A percentile compares a stretch with the other conserved stretches of the same genome.
phyloP scores from a whole-genome alignment of 1,140 invertebrate species.

The Drosophila simulans region DNA sequence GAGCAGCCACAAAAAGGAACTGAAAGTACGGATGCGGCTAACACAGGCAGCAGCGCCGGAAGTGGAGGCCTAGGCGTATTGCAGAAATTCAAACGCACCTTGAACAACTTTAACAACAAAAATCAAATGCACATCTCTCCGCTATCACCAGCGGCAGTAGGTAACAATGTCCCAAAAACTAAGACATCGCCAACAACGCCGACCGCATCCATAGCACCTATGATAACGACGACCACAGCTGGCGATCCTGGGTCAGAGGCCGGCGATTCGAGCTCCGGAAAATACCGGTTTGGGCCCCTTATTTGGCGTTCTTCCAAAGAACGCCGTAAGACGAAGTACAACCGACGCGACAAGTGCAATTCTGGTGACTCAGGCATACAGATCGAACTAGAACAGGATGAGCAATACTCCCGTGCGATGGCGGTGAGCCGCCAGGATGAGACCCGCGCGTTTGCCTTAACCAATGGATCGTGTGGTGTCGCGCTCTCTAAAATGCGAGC shows the following conservation, averaged over 20 bases:
- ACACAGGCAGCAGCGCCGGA: slow-evolving; percentile 1
- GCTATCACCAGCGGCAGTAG: slow-evolving; percentile 30
- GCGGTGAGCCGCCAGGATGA: slow-evolving; percentile 7
- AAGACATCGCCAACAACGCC: slow-evolving; percentile 80
- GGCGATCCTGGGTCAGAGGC: slow-evolving; percentile 10
- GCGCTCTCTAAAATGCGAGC: slow-evolving; percentile 45
- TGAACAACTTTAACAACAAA: slow-evolving; percentile 85
- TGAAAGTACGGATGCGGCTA: slow-evolving; percentile 9
- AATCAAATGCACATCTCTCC: slow-evolving; percentile 65
- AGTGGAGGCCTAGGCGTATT: slow-evolving; percentile 85
- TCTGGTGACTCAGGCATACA: slow-evolving; percentile 91
- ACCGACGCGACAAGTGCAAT: slow-evolving; percentile 90
- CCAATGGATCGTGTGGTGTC: slow-evolving; percentile 7
- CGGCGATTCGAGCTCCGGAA: slow-evolving; percentile 48
- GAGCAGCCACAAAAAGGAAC: slow-evolving; percentile 18
- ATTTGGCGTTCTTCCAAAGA: slow-evolving; percentile 90
- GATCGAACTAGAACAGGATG: slow-evolving; percentile 87
- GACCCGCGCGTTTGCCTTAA: not conserved
- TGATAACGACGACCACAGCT: slow-evolving; percentile 7
- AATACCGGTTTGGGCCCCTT: slow-evolving; percentile 88
- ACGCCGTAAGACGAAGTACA: slow-evolving; percentile 89
- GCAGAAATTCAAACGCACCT: slow-evolving; percentile 90
- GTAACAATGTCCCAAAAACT: slow-evolving; percentile 11
- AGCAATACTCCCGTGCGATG: slow-evolving; percentile 60
- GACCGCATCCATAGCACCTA: slow-evolving; percentile 60